Evolutionary conservation across 1,140 invertebrate genomes (phyloP), one percentile per base, ranked within the genome.

Genomic region (Meloidogyne hapla): DNA sequence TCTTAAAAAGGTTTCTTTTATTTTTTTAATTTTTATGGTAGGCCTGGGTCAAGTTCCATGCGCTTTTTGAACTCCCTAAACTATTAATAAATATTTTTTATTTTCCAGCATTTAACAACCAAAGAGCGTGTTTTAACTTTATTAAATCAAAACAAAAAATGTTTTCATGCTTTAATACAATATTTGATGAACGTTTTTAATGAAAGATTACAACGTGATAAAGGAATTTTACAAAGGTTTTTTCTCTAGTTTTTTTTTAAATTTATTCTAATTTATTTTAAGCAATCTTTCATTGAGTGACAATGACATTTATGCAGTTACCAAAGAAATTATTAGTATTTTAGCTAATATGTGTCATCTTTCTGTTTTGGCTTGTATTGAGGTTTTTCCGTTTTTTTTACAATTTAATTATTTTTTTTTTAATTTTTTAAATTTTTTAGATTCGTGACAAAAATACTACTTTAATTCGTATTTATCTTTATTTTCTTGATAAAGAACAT

Each of bases 281-380:
- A 56, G 48, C 0, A 56, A n/a, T n/a, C n/a, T 21, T 56, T n/a
- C n/a, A 2, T 15, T 21, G n/a, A 56, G n/a, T 21, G 48, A 56
- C 3, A 18, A 56, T 4, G 48, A 56, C 8, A 21, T 56, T 56
- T 56, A 56, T 56, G n/a, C 18, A 1, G 1, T 56, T 56, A 56
- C n/a, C n/a, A 56, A 21, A 56, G 65, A 67, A 1, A 42, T 42
- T 38, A 21, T 67, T 42, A 67, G 65, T 42, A 33, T 67, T 42
- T n/a, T 67, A n/a, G 65, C 65, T n/a, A 67, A 67, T 67, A 21
- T 42, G 15, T 67, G 21, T 15, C 40, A 67, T 25, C 65, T 67
- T 42, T 67, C 65, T 18, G 28, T 67, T 33, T 38, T 21, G 1
- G 65, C 65, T n/a, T 67, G 65, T 9, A 5, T 42, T 5, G 21